phyloP scores from a whole-genome alignment of 2,888 invertebrate species.

The Autographa pulchrina region DNA sequence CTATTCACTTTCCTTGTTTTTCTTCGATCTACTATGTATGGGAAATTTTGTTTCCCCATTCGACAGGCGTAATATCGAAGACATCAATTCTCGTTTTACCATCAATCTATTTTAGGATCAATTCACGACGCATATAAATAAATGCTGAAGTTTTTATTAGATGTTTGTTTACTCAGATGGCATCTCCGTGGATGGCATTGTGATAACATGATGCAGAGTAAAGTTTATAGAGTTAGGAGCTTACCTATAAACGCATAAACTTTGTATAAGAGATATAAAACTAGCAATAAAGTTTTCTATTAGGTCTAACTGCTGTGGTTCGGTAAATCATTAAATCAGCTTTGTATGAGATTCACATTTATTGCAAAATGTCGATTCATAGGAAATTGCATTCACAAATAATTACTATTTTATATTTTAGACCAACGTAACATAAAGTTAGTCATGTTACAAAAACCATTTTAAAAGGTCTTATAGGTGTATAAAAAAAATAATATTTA shows the following conservation, averaged over 20 bases:
- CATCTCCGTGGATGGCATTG: background rate
- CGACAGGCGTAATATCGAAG: background rate
- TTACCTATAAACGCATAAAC: background rate
- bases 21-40: background rate
- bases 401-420: no score
- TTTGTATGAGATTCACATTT: no score
- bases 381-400: no score
- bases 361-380: no score
- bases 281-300: background rate
- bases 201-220: background rate
- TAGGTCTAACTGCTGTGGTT: background rate
- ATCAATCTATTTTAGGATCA: background rate
- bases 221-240: background rate
- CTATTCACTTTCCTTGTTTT: background rate
- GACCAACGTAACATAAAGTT: no score
- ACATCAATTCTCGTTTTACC: background rate
- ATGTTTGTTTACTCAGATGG: background rate
- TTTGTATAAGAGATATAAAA: slow-evolving; percentile 1
- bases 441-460: no score
- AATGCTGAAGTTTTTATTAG: background rate
- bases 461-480: no score
- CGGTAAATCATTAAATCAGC: no score
- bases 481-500: no score
- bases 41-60: background rate
- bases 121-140: background rate